A percentile compares a stretch with the other conserved stretches of the same genome.
Conservation (phyloP, 2,113 vertebrate species). For the Myrmecophaga tridactyla region DNA sequence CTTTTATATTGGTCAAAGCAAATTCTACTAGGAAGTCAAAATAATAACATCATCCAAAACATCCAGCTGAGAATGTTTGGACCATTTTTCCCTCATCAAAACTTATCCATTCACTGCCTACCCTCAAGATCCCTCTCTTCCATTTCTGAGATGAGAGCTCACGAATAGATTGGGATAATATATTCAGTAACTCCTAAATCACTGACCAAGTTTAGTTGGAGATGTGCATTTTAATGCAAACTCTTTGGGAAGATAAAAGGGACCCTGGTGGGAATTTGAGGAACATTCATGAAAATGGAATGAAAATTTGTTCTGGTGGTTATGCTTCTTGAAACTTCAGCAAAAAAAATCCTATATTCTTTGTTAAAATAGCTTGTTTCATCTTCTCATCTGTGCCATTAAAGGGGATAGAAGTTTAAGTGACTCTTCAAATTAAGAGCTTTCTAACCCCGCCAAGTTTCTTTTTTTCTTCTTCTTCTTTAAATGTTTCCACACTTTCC, state of each 20-base stretch:
- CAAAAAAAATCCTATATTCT: not conserved
- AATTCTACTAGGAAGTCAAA: too few relatives aligned
- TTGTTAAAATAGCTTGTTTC: not conserved
- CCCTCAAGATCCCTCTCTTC: too few relatives aligned
- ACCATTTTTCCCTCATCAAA: too few relatives aligned
- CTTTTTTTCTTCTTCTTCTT: not conserved
- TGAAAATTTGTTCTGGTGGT: not conserved
- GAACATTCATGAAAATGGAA: too few relatives aligned
- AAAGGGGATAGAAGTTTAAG: not conserved
- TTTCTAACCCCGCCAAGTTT: not conserved
- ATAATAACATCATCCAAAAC: too few relatives aligned
- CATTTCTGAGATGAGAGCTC: too few relatives aligned
- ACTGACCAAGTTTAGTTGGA: not conserved
- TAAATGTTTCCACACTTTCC: not conserved
- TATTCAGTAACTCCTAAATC: not conserved
- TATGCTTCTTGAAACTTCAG: not conserved
- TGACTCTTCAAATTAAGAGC: not conserved
- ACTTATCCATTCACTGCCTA: too few relatives aligned
- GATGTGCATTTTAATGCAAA: not conserved
- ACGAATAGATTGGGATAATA: not conserved
- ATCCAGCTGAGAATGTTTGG: too few relatives aligned
- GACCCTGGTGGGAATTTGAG: not conserved
- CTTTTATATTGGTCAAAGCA: too few relatives aligned
- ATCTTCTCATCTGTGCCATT: not conserved
- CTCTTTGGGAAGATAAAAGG: not conserved